These are phyloP conservation scores for Drosophila eugracilis DNA, from an alignment of 1,140 invertebrate genomes.

Conservation along the genomic window DNA sequence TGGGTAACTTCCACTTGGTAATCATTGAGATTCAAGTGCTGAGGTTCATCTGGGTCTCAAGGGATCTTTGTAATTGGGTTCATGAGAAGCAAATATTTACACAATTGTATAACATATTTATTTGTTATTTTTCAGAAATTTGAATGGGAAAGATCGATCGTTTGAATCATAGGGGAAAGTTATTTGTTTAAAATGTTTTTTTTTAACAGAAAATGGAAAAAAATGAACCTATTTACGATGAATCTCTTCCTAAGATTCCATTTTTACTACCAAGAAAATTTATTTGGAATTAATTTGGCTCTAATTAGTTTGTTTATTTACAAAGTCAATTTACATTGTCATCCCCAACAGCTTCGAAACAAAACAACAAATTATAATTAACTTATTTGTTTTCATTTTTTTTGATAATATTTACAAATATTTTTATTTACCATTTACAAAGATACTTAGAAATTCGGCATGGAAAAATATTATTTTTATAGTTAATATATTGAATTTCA, in stretches of 20 bases:
- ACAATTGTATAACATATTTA: constrained; percentile 45
- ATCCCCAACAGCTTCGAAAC: too few relatives aligned
- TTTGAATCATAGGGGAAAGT: constrained; percentile 12
- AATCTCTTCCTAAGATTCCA: background rate
- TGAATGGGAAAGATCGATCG: constrained; percentile 30
- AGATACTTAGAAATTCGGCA: too few relatives aligned
- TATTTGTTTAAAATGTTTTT: constrained; percentile 17
- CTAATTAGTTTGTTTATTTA: background rate
- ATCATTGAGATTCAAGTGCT: constrained; percentile 28
- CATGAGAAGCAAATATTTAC: constrained; percentile 45
- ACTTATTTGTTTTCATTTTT: too few relatives aligned
- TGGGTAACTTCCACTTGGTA: constrained; percentile 31
- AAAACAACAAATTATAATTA: too few relatives aligned
- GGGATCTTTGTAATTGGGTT: constrained; percentile 43
- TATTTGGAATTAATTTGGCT: background rate
- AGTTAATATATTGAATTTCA: background rate
- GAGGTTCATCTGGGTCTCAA: constrained; percentile 23
- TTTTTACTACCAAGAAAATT: background rate
- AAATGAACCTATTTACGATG: background rate
- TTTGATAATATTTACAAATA: too few relatives aligned
- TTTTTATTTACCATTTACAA: too few relatives aligned
- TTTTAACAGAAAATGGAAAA: background rate
- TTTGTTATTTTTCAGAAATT: constrained; percentile 17
- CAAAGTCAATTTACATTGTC: background rate
- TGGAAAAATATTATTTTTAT: too few relatives aligned